Percentiles rank a stretch among this genome's conserved stretches.
Conservation (phyloP, 1,140 invertebrate species). For the Druon quercuslanigerum region DNA sequence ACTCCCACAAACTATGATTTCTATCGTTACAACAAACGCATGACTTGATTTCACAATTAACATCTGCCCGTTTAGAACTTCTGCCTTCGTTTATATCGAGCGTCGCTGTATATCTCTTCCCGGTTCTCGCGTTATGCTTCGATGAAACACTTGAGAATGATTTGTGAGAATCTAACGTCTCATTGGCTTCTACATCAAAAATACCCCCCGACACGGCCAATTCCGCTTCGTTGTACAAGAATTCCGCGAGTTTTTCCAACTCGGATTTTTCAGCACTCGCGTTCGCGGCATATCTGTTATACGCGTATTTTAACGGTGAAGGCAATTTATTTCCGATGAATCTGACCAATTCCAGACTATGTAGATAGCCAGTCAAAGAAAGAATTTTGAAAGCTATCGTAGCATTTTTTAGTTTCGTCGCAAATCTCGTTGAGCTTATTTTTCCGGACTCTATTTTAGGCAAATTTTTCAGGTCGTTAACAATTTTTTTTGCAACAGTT, state of each 20-base stretch:
- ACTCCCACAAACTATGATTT: too few relatives aligned
- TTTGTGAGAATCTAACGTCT: neutral
- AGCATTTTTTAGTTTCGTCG: conserved; percentile 3
- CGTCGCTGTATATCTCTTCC: too few relatives aligned
- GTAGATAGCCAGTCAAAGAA: neutral
- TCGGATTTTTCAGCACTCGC: neutral
- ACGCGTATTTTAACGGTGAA: conserved; percentile 28
- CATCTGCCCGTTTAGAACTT: too few relatives aligned
- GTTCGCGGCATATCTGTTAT: neutral
- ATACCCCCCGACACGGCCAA: neutral
- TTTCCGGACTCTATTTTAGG: conserved; percentile 24
- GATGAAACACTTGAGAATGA: neutral
- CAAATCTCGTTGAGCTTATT: conserved; percentile 29
- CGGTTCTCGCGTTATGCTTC: too few relatives aligned
- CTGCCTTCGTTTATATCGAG: too few relatives aligned
- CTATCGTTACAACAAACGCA: too few relatives aligned
- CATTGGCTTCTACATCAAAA: neutral
- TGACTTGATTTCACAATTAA: too few relatives aligned
- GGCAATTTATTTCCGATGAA: neutral
- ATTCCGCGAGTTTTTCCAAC: neutral
- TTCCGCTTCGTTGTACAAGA: neutral
- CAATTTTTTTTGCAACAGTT: neutral
- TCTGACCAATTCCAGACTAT: conserved; percentile 11
- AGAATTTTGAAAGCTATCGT: neutral
- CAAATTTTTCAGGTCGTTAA: conserved; percentile 21